Base-by-base conservation (phyloP, 2,797 vertebrate species). In the Gymnothorax javanicus region DNA sequence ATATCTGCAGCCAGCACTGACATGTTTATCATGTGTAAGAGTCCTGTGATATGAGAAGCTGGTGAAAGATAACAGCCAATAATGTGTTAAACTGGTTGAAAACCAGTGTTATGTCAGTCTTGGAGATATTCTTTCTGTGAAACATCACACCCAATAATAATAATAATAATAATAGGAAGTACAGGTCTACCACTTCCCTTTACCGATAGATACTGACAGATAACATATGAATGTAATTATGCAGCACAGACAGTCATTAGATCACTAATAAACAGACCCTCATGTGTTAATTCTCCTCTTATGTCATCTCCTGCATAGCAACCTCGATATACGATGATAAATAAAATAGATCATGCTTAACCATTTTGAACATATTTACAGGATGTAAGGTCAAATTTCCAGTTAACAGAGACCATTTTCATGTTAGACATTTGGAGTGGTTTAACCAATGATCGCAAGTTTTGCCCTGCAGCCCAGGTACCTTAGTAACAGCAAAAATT, bases 401-500 rank as follows among this genome's bases (percentile, higher is more conserved):
- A 27, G 33, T 59, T 33, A 12, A 17, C 5, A 23, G 50, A 1
- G 64, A 62, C 54, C 50, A 23, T 54, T 20, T 67, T 54, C 52
- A 87, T 27, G 52, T 69, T 23, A 60, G 57, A 83, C 62, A 73
- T 33, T 25, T 9, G 43, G 71, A 67, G 33, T 64, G 4, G 20
- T 84, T 56, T 60, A 87, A 84, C 43, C 60, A 84, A 87, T 84
- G 20, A 50, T 25, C 57, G 64, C 69, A 62, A 33, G 58, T 23
- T 59, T 69, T 17, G 23, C 15, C 15, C 62, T 52, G 23, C 50
- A 50, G 59, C 15, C 59, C 20, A 64, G 52, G n/a, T 23, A 60
- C 60, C 71, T 58, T 64, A 17, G 83, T 64, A 57, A 84, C 69
- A 12, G 82, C 73, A 87, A 64, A 79, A 84, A 84, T 85, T 84